These are phyloP conservation scores for Steinernema hermaphroditum DNA, from an alignment of 2,888 invertebrate species.

Conservation along the genomic window DNA sequence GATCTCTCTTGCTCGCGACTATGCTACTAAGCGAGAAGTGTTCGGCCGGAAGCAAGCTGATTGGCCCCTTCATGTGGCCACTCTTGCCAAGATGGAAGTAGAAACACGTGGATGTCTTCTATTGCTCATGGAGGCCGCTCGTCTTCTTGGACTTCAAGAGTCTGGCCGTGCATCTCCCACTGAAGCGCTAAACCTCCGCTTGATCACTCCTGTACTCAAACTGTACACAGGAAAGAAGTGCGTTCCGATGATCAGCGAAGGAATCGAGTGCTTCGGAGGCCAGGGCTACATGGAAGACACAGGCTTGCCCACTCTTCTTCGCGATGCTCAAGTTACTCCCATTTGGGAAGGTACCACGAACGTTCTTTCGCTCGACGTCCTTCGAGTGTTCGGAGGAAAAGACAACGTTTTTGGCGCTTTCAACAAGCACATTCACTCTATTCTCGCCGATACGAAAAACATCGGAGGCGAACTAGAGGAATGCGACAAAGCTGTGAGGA, in stretches of 20 bases:
- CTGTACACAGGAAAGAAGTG: slow-evolving; percentile 71
- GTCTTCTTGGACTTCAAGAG: slow-evolving; percentile 70
- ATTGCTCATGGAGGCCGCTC: slow-evolving; percentile 69
- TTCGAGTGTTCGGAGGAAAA: slow-evolving; percentile 70
- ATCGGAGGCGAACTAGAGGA: slow-evolving; percentile 32
- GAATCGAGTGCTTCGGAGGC: slow-evolving; percentile 72
- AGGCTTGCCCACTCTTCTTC: slow-evolving; percentile 70
- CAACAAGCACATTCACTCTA: slow-evolving; percentile 57
- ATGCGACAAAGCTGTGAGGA: slow-evolving; percentile 38
- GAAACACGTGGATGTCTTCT: slow-evolving; percentile 69
- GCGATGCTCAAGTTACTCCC: slow-evolving; percentile 72
- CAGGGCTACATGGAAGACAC: slow-evolving; percentile 73
- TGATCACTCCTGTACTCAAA: slow-evolving; percentile 71
- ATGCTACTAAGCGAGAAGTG: slow-evolving; percentile 69
- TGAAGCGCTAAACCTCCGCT: slow-evolving; percentile 69
- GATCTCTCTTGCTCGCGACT: slow-evolving; percentile 70
- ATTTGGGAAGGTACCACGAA: slow-evolving; percentile 74
- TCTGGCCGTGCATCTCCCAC: slow-evolving; percentile 64
- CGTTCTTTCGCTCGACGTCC: slow-evolving; percentile 71
- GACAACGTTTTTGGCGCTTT: slow-evolving; percentile 68
- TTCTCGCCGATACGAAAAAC: background rate
- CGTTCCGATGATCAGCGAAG: slow-evolving; percentile 71
- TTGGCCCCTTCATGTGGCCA: slow-evolving; percentile 70
- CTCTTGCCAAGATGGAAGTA: slow-evolving; percentile 71
- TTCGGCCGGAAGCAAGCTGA: slow-evolving; percentile 70